Evolutionary conservation across 2,797 vertebrate genomes (phyloP).

Genomic region (Pseudochirops cupreus): DNA sequence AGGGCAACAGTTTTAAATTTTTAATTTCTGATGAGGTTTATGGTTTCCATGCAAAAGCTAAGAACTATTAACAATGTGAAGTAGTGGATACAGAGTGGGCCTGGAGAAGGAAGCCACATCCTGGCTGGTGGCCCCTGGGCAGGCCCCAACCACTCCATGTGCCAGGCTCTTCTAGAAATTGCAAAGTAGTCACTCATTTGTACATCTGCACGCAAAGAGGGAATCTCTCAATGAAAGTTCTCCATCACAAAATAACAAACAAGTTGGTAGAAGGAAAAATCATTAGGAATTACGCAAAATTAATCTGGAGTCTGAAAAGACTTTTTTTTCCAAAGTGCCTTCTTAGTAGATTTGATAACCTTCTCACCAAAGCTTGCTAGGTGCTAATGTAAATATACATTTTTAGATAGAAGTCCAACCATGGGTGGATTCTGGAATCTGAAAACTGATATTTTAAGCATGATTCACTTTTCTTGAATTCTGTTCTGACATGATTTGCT

Average conservation of each 20-base stretch:
- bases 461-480: constrained; percentile 55
- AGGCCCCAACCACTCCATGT: neutral
- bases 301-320: neutral
- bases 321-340: neutral
- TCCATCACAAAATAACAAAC: neutral
- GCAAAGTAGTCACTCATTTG: neutral
- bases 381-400: neutral
- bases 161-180: neutral
- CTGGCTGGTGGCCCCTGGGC: neutral
- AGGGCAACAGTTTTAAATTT: neutral
- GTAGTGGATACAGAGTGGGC: neutral
- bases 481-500: constrained; percentile 44
- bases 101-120: neutral
- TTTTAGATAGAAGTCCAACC: neutral
- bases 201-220: neutral
- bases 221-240: neutral
- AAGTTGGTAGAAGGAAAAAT: neutral
- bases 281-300: neutral
- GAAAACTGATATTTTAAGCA: constrained; percentile 26
- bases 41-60: neutral
- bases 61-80: neutral
- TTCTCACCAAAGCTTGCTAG: neutral
- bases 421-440: constrained; percentile 8
- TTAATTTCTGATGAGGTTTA: neutral
- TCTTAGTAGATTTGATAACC: neutral